A percentile compares a stretch with the other conserved stretches of the same genome.
These are phyloP conservation scores for Microvelia longipes DNA, from an alignment of 1,140 invertebrate species.

Conservation along the genomic window DNA sequence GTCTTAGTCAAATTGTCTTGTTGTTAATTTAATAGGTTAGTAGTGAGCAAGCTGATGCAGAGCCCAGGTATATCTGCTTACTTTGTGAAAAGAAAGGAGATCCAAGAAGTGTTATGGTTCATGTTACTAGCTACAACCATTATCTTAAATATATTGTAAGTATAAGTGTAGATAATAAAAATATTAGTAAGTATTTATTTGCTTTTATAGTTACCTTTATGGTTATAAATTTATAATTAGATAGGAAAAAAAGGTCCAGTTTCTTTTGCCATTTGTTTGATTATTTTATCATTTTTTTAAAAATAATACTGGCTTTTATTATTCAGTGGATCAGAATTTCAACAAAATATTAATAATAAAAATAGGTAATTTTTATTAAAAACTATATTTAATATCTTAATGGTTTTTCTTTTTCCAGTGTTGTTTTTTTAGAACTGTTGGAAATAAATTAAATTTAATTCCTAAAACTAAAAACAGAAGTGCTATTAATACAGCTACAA, in stretches of 20 bases:
- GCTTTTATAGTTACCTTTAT: neutral
- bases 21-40: slow-evolving; percentile 2
- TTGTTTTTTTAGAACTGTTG: slow-evolving; percentile 20
- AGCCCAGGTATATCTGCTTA: slow-evolving; percentile 54
- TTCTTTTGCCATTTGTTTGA: too few species aligned
- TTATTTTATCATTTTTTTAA: too few species aligned
- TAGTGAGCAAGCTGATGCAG: slow-evolving; percentile 32
- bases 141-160: slow-evolving; percentile 40
- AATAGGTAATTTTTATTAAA: too few species aligned
- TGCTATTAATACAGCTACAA: slow-evolving; percentile 17
- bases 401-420: slow-evolving; percentile 12
- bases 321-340: too few species aligned
- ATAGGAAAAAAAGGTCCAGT: neutral
- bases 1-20: too few species aligned
- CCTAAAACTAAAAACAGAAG: slow-evolving; percentile 13
- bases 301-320: too few species aligned
- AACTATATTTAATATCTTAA: too few species aligned
- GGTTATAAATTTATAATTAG: neutral
- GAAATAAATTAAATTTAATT: slow-evolving; percentile 16
- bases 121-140: slow-evolving; percentile 56
- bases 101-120: slow-evolving; percentile 53
- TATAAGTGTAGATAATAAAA: slow-evolving; percentile 8
- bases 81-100: slow-evolving; percentile 60
- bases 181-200: neutral
- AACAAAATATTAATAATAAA: too few species aligned